These are phyloP conservation scores for Scaptomyza graminum DNA, from an alignment of 1,140 invertebrate species.

Conservation along the genomic window DNA sequence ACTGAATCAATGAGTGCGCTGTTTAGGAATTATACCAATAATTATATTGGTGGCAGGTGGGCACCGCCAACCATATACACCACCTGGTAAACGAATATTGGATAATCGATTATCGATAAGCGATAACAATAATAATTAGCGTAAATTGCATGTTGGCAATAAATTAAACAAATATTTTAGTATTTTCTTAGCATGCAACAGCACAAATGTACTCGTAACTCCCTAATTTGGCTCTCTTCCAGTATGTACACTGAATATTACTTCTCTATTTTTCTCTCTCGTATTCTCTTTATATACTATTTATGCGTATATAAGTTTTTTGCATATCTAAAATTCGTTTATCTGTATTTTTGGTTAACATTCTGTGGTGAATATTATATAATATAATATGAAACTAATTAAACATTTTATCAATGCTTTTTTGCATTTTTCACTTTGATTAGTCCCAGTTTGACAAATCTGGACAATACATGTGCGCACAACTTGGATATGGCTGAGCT, in stretches of 20 bases:
- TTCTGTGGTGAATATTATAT: not conserved
- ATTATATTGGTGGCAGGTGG: constrained; percentile 92
- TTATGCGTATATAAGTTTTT: constrained; percentile 4
- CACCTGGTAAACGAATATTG: constrained; percentile 84
- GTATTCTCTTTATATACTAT: constrained; percentile 17
- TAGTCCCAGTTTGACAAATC: constrained; percentile 91
- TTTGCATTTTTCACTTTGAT: constrained; percentile 1
- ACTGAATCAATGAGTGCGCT: constrained; percentile 95
- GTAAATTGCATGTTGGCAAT: constrained; percentile 65
- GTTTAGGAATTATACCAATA: constrained; percentile 93
- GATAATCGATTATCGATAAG: constrained; percentile 45
- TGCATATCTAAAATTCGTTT: constrained; percentile 73
- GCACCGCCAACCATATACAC: constrained; percentile 83
- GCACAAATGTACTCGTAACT: constrained; percentile 41
- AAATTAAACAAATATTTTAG: constrained; percentile 48
- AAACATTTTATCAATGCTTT: not conserved
- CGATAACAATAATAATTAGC: constrained; percentile 28
- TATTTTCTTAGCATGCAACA: constrained; percentile 55
- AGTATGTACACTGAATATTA: constrained; percentile 23
- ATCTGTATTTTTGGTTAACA: constrained; percentile 36
- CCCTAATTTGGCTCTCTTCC: constrained; percentile 7
- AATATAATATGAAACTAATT: not conserved
- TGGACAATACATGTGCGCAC: constrained; percentile 90
- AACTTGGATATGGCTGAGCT: constrained; percentile 97
- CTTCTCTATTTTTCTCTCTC: constrained; percentile 14